Evolutionary conservation across 2,113 vertebrate species (phyloP), one percentile per base, ranked within the genome.

Genomic region (Myanophis thanlyinensis): DNA sequence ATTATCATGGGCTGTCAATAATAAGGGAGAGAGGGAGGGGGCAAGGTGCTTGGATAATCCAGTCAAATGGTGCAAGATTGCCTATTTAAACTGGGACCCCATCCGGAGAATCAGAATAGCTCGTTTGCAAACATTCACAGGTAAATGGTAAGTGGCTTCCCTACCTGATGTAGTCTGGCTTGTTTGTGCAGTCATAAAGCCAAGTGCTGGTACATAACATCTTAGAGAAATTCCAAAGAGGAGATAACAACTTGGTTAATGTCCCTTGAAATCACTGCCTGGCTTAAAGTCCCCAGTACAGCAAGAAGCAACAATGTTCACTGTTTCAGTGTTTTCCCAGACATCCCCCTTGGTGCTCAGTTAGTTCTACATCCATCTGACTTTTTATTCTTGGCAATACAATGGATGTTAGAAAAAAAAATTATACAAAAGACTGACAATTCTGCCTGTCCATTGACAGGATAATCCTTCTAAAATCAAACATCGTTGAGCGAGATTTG

Each of bases 21-120:
- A 95, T 93, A 93, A 93, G 91, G 90, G 92, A 40, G 18, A n/a
- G 90, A 13, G 12, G 67, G 15, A 7, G 5, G 80, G 92, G 92
- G 94, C 13, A 44, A 85, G 0, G 3, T 89, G 88, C 25, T 54
- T 3, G 0, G 0, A 30, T 1, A 1, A 88, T 53, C 89, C 73
- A 90, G 85, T 59, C 89, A 90, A 62, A 88, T 88, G 0, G 0
- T 3, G 44, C 89, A 85, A 53, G 35, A 4, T 87, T 47, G 30
- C 30, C 30, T 18, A 86, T 47, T 84, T 90, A 49, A 23, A 10
- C 6, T 5, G 40, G 73, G 11, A 44, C 40, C 30, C 86, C 35
- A 46, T 27, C 62, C 30, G 8, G 4, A 30, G 49, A 6, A 13
- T 73, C 8, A 20, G 85, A 67, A 56, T 84, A 93, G 88, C n/a